Evolutionary conservation across 2,113 vertebrate genomes (phyloP), one percentile per base, ranked within the genome.

Genomic region (Corynorhinus townsendii): DNA sequence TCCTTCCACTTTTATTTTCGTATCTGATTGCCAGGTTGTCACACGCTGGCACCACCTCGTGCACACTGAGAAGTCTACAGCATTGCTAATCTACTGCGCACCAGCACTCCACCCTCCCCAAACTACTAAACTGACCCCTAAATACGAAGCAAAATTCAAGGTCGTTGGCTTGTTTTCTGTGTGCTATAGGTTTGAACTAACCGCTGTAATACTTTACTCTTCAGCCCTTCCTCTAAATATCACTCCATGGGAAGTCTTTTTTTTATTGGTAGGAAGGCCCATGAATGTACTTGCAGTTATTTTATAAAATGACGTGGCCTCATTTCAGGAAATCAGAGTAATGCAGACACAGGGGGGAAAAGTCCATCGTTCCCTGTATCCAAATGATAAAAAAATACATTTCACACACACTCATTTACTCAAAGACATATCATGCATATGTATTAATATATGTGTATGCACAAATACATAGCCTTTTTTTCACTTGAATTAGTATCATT

Each of bases 241-340:
- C 16, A 47, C 5, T 56, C 19, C 35, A 20, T 5, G 52, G 62
- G 11, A 68, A 64, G 38, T 49, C 73, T 75, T 1, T 75, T 2
- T 33, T 38, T 89, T 69, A 59, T 20, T 68, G 35, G 40, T 52
- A 81, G 47, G 49, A n/a, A 88, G 88, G 40, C 15, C 72, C 49
- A 38, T 4, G 20, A 90, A 54, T 8, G 33, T 38, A 66, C 7
- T 38, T 75, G n/a, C 2, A 66, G 81, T 54, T 77, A 45, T 89
- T 81, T 16, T 47, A 8, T 59, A 89, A 95, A 96, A 81, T 1
- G 0, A 0, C 47, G 38, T 68, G 4, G 10, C 40, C 33, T 91
- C 86, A 47, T 69, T 97, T 96, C 45, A 86, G 84, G 30, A 92
- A 69, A 59, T 40, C 83, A 69, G 20, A 93, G 54, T 86, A 91